Percentiles rank a stretch among this genome's conserved stretches.
Conservation (phyloP, 2,888 invertebrate species). For the Campaea margaritaria region DNA sequence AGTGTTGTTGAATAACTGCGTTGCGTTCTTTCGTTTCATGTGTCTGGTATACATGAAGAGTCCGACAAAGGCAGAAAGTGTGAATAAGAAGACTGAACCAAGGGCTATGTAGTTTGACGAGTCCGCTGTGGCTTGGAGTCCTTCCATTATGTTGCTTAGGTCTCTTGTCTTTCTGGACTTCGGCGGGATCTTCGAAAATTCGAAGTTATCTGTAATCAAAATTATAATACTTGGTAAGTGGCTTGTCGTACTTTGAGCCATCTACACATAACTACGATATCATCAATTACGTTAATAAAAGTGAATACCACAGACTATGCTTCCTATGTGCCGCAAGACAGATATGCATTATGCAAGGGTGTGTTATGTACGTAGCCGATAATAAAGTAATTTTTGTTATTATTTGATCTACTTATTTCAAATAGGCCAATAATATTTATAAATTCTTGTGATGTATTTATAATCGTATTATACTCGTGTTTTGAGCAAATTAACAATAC, state of each 20-base stretch:
- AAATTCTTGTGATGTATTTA: too few relatives aligned
- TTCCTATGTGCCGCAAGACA: too few relatives aligned
- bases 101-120: conserved; percentile 58
- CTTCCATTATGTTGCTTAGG: conserved; percentile 50
- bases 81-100: conserved; percentile 59
- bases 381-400: too few relatives aligned
- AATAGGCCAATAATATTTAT: too few relatives aligned
- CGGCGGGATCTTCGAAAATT: conserved; percentile 68
- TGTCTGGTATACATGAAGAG: conserved; percentile 56
- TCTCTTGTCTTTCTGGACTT: conserved; percentile 70
- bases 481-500: neutral
- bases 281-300: too few relatives aligned
- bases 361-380: too few relatives aligned
- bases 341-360: too few relatives aligned
- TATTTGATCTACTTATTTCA: too few relatives aligned
- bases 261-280: too few relatives aligned
- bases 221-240: neutral
- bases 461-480: too few relatives aligned
- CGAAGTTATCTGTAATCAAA: conserved; percentile 70
- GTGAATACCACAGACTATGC: too few relatives aligned
- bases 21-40: conserved; percentile 41
- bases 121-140: conserved; percentile 36
- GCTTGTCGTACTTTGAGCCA: neutral
- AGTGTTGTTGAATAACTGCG: conserved; percentile 15
- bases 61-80: conserved; percentile 58